Evolutionary conservation across 2,888 invertebrate species (phyloP).

Genomic region (Himalopsyche japonica): DNA sequence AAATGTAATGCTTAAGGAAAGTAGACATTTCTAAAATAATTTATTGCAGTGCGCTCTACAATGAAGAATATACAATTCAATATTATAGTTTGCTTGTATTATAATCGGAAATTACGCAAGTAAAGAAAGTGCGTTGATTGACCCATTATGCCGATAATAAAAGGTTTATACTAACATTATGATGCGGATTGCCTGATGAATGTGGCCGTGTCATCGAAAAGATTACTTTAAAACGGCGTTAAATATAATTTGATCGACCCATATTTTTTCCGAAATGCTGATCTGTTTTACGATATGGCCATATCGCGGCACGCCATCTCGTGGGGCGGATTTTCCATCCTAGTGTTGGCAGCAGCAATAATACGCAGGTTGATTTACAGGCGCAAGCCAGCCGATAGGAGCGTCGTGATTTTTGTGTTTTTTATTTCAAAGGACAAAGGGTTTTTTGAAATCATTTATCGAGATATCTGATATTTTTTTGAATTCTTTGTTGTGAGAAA

Average conservation of each 20-base stretch:
- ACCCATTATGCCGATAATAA: not conserved
- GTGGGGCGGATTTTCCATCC: constrained; percentile 6
- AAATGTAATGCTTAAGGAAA: no score
- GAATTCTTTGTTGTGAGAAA: not conserved
- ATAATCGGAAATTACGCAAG: not conserved
- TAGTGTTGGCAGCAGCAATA: constrained; percentile 30
- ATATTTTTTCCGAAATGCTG: constrained; percentile 9
- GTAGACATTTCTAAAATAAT: no score
- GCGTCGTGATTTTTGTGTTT: constrained; percentile 13
- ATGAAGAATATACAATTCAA: not conserved
- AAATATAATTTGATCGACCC: constrained; percentile 16
- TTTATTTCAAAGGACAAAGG: not conserved
- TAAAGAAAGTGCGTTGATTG: not conserved
- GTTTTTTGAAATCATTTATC: not conserved
- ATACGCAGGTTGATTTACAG: constrained; percentile 27
- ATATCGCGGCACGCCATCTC: constrained; percentile 15
- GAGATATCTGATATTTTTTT: not conserved
- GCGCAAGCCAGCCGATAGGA: not conserved
- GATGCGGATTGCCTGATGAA: not conserved
- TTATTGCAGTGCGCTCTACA: not conserved
- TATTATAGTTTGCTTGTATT: not conserved
- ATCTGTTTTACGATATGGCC: constrained; percentile 14
- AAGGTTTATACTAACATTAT: not conserved
- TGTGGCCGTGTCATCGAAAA: not conserved
- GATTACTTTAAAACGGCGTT: not conserved